Evolutionary conservation across 2,888 invertebrate genomes (phyloP), one percentile per base, ranked within the genome.

Genomic region (Aspidiotus rigidus): DNA sequence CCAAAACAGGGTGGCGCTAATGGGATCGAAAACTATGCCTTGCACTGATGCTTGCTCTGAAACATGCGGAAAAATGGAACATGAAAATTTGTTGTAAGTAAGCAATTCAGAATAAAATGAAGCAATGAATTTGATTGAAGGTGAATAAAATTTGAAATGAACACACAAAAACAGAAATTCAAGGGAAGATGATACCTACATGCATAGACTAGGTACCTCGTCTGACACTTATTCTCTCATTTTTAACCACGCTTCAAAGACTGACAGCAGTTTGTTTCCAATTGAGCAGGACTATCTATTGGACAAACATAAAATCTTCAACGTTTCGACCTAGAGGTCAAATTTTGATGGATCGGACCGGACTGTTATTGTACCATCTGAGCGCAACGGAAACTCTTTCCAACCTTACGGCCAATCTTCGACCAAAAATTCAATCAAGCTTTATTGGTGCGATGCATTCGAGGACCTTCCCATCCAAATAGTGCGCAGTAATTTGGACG

Each of bases 281-380:
- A 28, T 28, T 3, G 5, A 28, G 28, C 28, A 28, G 28, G 28
- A 1, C 5, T 28, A 28, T 95, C 71, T 95, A 90, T 77, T 96
- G 94, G 93, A 88, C 90, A 11, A 93, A 93, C 78, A 85, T 85
- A 74, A 85, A 90, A 75, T 79, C 80, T n/a, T n/a, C n/a, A n/a
- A n/a, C n/a, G n/a, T n/a, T n/a, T n/a, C n/a, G n/a, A n/a, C 95
- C 70, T 90, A 93, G 77, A 81, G 89, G 69, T 85, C 90, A 1
- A 83, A 83, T 69, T 80, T 92, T 63, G 83, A 87, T 76, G 92
- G 91, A 7, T n/a, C 81, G 9, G 79, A 85, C 2, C 81, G 83
- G n/a, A 78, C 83, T 74, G 79, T 83, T 1, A 79, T 94, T 10
- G 79, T 90, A 13, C 28, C 53, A 17, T 15, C n/a, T 13, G 39